Evolutionary conservation across 2,888 invertebrate genomes (phyloP).

Genomic region (Amblyteles armatorius): DNA sequence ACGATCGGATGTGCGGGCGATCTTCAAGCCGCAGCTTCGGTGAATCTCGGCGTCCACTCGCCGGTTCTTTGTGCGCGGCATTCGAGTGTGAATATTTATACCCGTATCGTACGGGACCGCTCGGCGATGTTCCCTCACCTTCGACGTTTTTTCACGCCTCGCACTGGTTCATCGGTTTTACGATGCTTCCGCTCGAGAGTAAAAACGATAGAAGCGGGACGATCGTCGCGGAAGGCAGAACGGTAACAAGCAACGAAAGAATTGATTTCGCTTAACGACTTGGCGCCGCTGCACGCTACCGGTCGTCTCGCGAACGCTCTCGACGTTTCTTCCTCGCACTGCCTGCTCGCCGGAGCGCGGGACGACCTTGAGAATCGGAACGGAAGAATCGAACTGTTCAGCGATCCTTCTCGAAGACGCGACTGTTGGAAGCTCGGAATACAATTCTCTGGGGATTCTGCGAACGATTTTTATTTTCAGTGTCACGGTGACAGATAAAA

Average conservation of each 20-base stretch:
- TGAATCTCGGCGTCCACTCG: no score
- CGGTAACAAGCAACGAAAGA: conserved; percentile 14
- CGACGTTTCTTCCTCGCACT: neutral
- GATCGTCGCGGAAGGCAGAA: neutral
- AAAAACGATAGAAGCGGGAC: conserved; percentile 22
- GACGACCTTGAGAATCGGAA: conserved; percentile 3
- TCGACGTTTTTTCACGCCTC: neutral
- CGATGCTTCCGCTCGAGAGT: conserved; percentile 34
- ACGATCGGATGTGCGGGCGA: no score
- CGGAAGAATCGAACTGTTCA: neutral
- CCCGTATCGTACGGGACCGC: neutral
- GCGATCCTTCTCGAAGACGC: neutral
- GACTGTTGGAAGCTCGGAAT: neutral
- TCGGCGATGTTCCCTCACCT: neutral
- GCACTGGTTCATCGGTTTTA: conserved; percentile 21
- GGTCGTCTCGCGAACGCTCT: neutral
- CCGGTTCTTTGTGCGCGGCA: no score
- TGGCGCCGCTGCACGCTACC: conserved; percentile 36
- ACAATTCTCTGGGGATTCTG: neutral
- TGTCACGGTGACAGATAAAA: neutral
- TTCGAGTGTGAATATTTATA: no score
- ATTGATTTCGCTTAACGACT: conserved; percentile 55
- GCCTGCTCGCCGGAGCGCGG: neutral
- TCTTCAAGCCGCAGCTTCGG: no score
- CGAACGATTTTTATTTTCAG: neutral